Percentiles rank a stretch among this genome's conserved stretches.
These are phyloP conservation scores for Oreotrochilus melanogaster DNA, from an alignment of 2,113 vertebrate genomes.

Conservation along the genomic window DNA sequence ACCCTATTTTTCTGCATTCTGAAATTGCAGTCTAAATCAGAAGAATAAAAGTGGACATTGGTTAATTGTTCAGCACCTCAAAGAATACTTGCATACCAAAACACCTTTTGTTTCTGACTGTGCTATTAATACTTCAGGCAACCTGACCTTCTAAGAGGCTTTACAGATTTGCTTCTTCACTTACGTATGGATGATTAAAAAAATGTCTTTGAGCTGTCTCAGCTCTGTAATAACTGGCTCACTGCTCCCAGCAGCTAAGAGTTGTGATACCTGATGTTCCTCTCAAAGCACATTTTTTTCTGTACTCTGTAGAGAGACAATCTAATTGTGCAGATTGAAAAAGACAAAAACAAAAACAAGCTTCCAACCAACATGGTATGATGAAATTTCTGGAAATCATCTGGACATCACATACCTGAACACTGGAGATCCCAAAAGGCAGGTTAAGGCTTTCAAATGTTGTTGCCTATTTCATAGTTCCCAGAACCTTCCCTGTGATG, in stretches of 20 bases:
- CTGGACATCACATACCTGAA: neutral
- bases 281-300: neutral
- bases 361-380: neutral
- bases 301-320: neutral
- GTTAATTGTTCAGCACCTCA: neutral
- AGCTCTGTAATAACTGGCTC: neutral
- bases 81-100: neutral
- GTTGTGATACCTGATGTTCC: neutral
- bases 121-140: neutral
- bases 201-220: constrained; percentile 1
- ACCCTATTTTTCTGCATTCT: neutral
- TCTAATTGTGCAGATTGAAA: neutral
- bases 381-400: neutral
- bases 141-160: constrained; percentile 26
- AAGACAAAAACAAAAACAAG: no score
- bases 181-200: neutral
- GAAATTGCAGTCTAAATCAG: neutral
- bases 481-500: neutral
- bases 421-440: neutral
- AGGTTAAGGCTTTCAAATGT: neutral
- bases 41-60: neutral
- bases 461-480: neutral
- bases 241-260: neutral
- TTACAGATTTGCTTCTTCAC: constrained; percentile 12
- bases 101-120: neutral